phyloP scores from a whole-genome alignment of 2,113 vertebrate genomes.

The Calypte anna region DNA sequence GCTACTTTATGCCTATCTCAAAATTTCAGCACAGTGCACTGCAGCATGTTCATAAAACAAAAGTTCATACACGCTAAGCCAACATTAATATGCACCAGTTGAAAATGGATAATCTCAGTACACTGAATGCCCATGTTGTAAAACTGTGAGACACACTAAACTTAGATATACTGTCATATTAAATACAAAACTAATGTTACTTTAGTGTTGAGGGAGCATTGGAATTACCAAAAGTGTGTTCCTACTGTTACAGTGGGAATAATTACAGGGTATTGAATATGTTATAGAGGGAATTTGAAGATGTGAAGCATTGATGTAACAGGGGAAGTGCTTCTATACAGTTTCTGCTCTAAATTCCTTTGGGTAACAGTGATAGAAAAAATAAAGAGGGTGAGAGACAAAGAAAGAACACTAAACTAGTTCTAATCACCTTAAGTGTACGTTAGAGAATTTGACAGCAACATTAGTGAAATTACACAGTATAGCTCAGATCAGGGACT shows the following conservation, averaged over 20 bases:
- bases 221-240: neutral
- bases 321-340: constrained; percentile 16
- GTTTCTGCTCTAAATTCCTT: neutral
- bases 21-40: constrained; percentile 34
- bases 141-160: constrained; percentile 54
- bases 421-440: constrained; percentile 62
- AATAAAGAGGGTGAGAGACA: constrained; percentile 22
- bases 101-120: constrained; percentile 52
- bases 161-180: constrained; percentile 42
- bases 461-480: constrained; percentile 58
- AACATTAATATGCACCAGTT: constrained; percentile 63
- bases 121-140: constrained; percentile 35
- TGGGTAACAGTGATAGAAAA: constrained; percentile 26
- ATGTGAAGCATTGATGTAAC: constrained; percentile 18
- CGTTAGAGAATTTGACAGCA: constrained; percentile 51
- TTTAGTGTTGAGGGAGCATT: constrained; percentile 18
- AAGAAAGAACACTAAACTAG: constrained; percentile 53
- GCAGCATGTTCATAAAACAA: constrained; percentile 61
- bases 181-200: constrained; percentile 66
- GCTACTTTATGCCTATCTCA: constrained; percentile 55
- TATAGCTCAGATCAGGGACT: constrained; percentile 6
- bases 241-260: constrained; percentile 28
- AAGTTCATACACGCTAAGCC: constrained; percentile 43
- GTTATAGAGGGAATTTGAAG: neutral
- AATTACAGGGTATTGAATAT: constrained; percentile 28